Evolutionary conservation across 1,140 invertebrate genomes (phyloP), one percentile per base, ranked within the genome.

Genomic region (Drosophila rhopaloa): DNA sequence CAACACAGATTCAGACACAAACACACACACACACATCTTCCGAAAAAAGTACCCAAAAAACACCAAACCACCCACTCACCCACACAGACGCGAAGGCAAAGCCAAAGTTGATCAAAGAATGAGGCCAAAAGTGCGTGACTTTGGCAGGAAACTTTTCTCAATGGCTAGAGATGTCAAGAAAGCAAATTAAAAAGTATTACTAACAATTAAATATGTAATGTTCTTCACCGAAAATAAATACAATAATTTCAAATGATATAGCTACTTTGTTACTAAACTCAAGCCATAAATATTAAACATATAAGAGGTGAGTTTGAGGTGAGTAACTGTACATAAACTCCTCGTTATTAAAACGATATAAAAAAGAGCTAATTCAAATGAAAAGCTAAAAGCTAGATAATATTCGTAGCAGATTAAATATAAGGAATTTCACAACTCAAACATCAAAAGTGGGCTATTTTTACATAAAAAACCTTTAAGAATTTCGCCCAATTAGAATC

Each of bases 51-150:
- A 32, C 8, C 11, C 71, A 58, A 24, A 24, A 24, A 24, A 24
- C 24, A 24, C 24, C 24, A 24, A 40, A 14, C 41, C 38, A 59
- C 50, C 41, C 48, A 38, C 44, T 16, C 43, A 47, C 40, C 19
- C 32, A 37, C n/a, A 41, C 43, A 68, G 10, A 53, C n/a, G 24
- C 44, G 56, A 43, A 50, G 59, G 47, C 43, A 61, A 57, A 76
- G 60, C 48, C 41, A 73, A 80, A 76, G 74, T 86, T 85, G 84
- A 85, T 68, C 78, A 80, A 76, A 80, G 76, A 82, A 76, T 67
- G 35, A 50, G 63, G 76, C 83, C 74, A 66, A 76, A 85, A 76
- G 81, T 85, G 83, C 81, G 81, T 85, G 81, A 86, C 82, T 86
- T 62, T 50, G 50, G 27, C 63, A 54, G 63, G 35, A 72, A 68